Conservation (phyloP, 2,113 vertebrate genomes). For the Erythrocercus mccallii region DNA sequence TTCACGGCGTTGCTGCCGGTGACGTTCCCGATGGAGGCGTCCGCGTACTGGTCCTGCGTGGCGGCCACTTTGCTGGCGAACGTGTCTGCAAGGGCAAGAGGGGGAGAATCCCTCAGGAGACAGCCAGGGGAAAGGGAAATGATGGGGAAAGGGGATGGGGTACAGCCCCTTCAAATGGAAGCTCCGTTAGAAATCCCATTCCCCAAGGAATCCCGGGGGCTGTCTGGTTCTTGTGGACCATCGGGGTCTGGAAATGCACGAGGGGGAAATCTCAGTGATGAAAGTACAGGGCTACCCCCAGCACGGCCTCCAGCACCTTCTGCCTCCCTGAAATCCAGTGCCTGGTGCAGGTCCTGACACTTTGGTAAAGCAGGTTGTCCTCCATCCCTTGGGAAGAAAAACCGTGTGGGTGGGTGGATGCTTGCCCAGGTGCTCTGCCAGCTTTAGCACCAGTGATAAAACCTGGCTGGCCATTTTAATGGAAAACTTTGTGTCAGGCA, state of each 20-base stretch:
- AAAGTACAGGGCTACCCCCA: not conserved
- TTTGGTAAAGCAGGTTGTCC: not conserved
- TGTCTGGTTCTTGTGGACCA: not conserved
- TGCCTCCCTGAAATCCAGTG: not conserved
- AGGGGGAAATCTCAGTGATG: not conserved
- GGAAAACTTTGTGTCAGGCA: not conserved
- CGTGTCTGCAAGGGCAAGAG: constrained; percentile 78
- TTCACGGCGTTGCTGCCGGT: constrained; percentile 97
- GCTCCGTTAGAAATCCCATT: no score
- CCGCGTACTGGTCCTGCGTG: constrained; percentile 93
- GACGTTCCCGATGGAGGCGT: constrained; percentile 96
- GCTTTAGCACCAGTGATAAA: not conserved
- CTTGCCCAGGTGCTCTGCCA: not conserved
- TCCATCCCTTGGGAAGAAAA: not conserved
- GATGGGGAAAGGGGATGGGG: not conserved
- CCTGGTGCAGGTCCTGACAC: not conserved
- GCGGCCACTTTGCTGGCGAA: constrained; percentile 97
- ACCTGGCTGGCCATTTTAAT: not conserved
- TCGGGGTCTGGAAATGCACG: not conserved
- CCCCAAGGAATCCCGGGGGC: not conserved
- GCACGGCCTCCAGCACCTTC: not conserved
- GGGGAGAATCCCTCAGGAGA: not conserved
- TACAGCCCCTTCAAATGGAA: fast-evolving
- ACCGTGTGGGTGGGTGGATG: fast-evolving
- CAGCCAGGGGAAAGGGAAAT: not conserved